A percentile compares a stretch with the other conserved stretches of the same genome.
Conservation (phyloP, 1,140 invertebrate genomes). For the Samia ricini region DNA sequence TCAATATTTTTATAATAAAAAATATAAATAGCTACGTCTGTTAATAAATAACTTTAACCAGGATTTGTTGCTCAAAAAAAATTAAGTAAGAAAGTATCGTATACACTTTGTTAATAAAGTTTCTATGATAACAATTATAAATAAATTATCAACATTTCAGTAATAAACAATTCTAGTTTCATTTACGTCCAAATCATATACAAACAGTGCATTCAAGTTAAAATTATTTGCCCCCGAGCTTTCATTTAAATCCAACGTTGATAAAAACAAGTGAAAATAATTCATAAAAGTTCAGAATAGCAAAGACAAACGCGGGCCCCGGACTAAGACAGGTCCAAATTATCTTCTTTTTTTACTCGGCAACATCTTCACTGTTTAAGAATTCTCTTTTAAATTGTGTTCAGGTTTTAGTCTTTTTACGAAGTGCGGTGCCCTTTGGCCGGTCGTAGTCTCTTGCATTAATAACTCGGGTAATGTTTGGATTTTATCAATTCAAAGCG, state of each 20-base stretch:
- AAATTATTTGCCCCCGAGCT: constrained; percentile 25
- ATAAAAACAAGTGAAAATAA: constrained; percentile 73
- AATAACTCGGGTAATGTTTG: constrained; percentile 55
- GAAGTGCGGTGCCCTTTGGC: constrained; percentile 54
- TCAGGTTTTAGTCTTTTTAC: constrained; percentile 66
- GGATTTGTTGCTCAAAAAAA: no score
- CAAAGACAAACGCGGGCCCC: constrained; percentile 67
- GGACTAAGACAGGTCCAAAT: constrained; percentile 52
- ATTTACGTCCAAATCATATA: no score
- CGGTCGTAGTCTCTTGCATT: constrained; percentile 52
- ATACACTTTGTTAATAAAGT: no score
- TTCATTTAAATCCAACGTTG: constrained; percentile 58
- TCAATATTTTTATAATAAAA: no score
- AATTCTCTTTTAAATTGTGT: constrained; percentile 75
- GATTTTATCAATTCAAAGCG: constrained; percentile 14
- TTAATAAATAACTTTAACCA: no score
- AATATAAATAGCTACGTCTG: no score
- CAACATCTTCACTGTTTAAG: constrained; percentile 69
- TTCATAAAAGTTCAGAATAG: constrained; percentile 73
- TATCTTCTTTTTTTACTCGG: constrained; percentile 68
- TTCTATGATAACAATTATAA: no score
- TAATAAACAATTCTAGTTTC: no score
- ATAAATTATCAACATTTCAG: no score
- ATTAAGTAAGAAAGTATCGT: no score
- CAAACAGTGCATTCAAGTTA: neutral